Conservation (phyloP, 1,140 invertebrate genomes). For the Protaetia brevitarsis region DNA sequence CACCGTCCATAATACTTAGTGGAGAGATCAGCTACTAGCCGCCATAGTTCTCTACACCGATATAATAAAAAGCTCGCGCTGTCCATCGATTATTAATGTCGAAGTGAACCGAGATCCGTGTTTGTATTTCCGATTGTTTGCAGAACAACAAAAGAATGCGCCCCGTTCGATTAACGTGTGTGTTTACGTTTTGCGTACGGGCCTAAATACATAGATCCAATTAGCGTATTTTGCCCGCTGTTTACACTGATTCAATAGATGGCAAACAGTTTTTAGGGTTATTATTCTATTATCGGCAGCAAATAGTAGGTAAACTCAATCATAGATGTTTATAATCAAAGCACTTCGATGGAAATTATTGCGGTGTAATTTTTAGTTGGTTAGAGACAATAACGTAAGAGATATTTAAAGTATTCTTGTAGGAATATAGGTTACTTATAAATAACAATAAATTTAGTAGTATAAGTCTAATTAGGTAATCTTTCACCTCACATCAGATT, state of each 20-base stretch:
- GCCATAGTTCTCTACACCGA: no score
- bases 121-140: conserved; percentile 7
- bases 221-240: background rate
- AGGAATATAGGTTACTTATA: no score
- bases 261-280: background rate
- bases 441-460: no score
- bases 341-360: no score
- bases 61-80: background rate
- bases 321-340: no score
- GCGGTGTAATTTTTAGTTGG: no score
- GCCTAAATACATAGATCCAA: conserved; percentile 5
- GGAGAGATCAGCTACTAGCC: background rate
- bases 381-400: no score
- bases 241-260: background rate
- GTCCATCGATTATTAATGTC: conserved; percentile 1
- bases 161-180: conserved; percentile 2
- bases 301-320: no score
- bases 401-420: no score
- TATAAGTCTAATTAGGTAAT: no score
- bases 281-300: background rate
- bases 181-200: background rate
- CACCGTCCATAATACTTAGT: background rate
- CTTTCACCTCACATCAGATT: no score
- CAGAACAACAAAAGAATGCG: conserved; percentile 5
- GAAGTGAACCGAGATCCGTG: background rate